Evolutionary conservation across 1,140 invertebrate genomes (phyloP).

Genomic region (Scaptodrosophila lebanonensis): DNA sequence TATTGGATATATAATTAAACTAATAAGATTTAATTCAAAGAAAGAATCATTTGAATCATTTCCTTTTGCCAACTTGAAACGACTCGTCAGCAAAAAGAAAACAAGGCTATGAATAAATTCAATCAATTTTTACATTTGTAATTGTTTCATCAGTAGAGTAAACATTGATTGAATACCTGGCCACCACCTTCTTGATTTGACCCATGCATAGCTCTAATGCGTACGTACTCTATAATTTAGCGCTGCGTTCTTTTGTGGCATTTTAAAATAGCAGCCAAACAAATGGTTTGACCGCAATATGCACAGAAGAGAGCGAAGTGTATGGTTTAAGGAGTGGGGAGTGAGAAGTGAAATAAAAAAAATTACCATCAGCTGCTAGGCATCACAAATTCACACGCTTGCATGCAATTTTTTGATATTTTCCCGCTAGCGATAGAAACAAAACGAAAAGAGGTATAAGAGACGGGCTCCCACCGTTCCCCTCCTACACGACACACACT

Average conservation of each 20-base stretch:
- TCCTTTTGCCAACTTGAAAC: too few species aligned
- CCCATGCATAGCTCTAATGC: too few species aligned
- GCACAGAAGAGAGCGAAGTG: constrained; percentile 12
- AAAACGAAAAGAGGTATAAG: too few species aligned
- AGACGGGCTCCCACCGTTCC: neutral
- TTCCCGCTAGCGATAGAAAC: too few species aligned
- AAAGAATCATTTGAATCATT: too few species aligned
- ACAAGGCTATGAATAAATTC: too few species aligned
- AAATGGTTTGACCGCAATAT: constrained; percentile 67
- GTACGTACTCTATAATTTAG: too few species aligned
- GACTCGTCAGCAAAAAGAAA: too few species aligned
- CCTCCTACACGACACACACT: neutral
- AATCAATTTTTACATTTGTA: neutral
- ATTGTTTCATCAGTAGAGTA: constrained; percentile 23
- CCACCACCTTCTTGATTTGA: too few species aligned
- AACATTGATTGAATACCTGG: constrained; percentile 70
- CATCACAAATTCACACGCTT: constrained; percentile 61
- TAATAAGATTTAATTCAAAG: too few species aligned
- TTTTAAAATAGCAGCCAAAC: constrained; percentile 61
- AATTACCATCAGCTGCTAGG: constrained; percentile 68
- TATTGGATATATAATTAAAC: too few species aligned
- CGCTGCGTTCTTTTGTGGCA: too few species aligned
- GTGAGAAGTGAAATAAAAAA: constrained; percentile 38
- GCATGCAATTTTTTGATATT: constrained; percentile 32
- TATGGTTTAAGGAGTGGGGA: constrained; percentile 19